Conservation (phyloP, 2,888 invertebrate species). For the Timandra comae region DNA sequence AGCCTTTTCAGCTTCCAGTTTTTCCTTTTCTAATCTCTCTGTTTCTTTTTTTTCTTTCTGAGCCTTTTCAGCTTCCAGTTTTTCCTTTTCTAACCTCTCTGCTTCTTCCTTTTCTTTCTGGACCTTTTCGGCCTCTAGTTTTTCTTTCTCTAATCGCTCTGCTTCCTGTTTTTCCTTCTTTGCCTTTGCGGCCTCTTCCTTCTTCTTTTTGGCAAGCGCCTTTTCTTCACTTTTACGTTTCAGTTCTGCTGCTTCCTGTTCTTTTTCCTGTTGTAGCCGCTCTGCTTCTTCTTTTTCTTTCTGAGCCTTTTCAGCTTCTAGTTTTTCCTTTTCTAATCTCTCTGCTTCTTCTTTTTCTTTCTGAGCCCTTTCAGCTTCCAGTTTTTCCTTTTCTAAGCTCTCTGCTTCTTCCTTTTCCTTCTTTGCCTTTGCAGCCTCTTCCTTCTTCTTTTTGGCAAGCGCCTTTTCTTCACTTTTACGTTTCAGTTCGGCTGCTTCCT, state of each 20-base stretch:
- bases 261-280: constrained; percentile 4
- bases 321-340: constrained; percentile 1
- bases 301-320: constrained; percentile 4
- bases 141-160: constrained; percentile 3
- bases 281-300: constrained; percentile 12
- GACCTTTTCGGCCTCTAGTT: constrained; percentile 9
- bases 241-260: constrained; percentile 3
- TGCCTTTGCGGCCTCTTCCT: constrained; percentile 10
- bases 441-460: constrained; percentile 4
- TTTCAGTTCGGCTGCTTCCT: constrained; percentile 1
- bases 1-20: constrained; percentile 7
- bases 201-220: constrained; percentile 4
- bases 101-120: constrained; percentile 7
- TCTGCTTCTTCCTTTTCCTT: constrained; percentile 4
- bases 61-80: constrained; percentile 2
- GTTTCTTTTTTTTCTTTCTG: constrained; percentile 4
- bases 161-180: constrained; percentile 10
- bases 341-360: constrained; percentile 1
- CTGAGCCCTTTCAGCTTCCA: constrained; percentile 2
- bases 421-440: constrained; percentile 6
- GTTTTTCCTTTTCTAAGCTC: not conserved
- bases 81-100: constrained; percentile 2
- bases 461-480: constrained; percentile 5
- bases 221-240: constrained; percentile 5
- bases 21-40: constrained; percentile 8